Evolutionary conservation across 2,888 invertebrate species (phyloP).

Genomic region (Drosophila kokeensis): DNA sequence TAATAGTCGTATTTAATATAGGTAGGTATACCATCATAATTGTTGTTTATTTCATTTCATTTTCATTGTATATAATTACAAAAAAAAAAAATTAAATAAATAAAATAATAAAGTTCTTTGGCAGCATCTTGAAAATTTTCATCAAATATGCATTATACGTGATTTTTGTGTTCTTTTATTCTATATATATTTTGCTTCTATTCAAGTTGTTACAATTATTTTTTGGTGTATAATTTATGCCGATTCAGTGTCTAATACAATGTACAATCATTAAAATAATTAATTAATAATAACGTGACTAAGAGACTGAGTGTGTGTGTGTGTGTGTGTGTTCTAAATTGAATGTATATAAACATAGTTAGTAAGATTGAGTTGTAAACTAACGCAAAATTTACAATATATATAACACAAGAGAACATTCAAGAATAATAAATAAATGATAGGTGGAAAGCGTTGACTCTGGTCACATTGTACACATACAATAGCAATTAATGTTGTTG

Average conservation of each 20-base stretch:
- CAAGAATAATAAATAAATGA: conserved; percentile 46
- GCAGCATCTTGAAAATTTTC: conserved; percentile 72
- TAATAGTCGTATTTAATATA: conserved; percentile 39
- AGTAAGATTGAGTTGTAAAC: background rate
- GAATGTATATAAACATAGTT: conserved; percentile 38
- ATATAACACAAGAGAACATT: conserved; percentile 60
- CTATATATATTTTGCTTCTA: background rate
- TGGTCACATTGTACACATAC: conserved; percentile 59
- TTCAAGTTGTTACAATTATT: background rate
- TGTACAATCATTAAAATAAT: conserved; percentile 11
- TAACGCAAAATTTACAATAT: conserved; percentile 42
- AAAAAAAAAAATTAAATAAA: conserved; percentile 4
- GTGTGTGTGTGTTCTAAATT: conserved; percentile 44
- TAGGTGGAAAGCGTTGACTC: conserved; percentile 71
- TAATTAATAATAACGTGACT: conserved; percentile 40
- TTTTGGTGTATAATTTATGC: conserved; percentile 48
- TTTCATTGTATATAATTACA: conserved; percentile 37
- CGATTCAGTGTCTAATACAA: conserved; percentile 43
- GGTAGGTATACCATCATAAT: conserved; percentile 44
- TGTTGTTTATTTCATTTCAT: conserved; percentile 35
- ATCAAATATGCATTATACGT: conserved; percentile 33
- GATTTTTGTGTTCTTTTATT: conserved; percentile 20
- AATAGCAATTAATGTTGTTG: conserved; percentile 25
- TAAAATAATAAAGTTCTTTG: conserved; percentile 66
- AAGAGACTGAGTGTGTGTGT: conserved; percentile 45